These are phyloP conservation scores for Actenoides hombroni DNA, from an alignment of 2,113 vertebrate genomes.

Conservation along the genomic window DNA sequence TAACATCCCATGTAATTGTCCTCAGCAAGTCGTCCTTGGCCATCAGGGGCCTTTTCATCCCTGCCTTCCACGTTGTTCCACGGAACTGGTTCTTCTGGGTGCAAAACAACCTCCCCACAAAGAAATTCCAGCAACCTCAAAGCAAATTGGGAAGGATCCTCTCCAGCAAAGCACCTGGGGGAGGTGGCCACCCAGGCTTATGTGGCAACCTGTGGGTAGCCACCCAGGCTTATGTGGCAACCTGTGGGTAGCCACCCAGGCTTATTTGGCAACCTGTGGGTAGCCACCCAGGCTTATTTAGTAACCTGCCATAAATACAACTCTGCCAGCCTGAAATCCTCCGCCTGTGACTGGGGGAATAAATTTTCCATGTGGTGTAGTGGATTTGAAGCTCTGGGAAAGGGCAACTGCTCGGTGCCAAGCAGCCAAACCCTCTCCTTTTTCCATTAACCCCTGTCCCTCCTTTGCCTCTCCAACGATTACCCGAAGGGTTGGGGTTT, in stretches of 20 bases:
- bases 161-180: neutral
- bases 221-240: too few species aligned
- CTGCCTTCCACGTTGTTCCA: too few species aligned
- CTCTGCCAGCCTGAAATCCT: neutral
- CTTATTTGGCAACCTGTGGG: too few species aligned
- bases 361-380: neutral
- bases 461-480: too few species aligned
- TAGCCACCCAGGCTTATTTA: neutral
- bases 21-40: neutral
- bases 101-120: neutral
- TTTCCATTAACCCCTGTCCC: too few species aligned
- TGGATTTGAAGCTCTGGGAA: neutral
- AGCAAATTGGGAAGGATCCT: neutral
- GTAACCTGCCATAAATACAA: neutral
- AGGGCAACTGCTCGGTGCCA: too few species aligned
- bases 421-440: too few species aligned
- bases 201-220: too few species aligned
- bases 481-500: too few species aligned
- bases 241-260: too few species aligned
- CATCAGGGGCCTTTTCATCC: neutral
- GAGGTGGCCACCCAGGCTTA: too few species aligned
- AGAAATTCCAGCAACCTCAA: neutral
- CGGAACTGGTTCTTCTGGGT: neutral
- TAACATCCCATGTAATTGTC: accelerated
- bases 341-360: neutral